These are phyloP conservation scores for Sepiola atlantica DNA, from an alignment of 2,888 invertebrate species.

Conservation along the genomic window DNA sequence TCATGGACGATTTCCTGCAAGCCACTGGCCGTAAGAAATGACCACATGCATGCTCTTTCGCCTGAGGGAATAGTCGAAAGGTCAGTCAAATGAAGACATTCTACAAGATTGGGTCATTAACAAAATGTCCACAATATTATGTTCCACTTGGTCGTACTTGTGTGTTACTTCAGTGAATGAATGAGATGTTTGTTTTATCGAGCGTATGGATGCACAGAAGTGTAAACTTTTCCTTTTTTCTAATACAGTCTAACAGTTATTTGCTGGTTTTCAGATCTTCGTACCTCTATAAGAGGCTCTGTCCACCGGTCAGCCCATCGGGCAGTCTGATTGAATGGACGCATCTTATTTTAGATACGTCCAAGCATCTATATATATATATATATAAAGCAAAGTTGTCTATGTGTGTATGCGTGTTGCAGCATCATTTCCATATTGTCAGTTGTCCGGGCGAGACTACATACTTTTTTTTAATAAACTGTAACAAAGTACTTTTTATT, in stretches of 20 bases:
- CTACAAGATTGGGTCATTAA: not conserved
- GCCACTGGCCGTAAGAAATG: not conserved
- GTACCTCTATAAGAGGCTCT: not conserved
- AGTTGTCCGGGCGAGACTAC: no score
- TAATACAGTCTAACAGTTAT: not conserved
- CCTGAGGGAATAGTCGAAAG: not conserved
- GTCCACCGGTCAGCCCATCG: not conserved
- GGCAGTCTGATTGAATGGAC: not conserved
- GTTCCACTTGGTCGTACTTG: not conserved
- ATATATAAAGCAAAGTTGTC: no score
- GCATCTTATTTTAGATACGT: not conserved
- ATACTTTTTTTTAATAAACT: no score
- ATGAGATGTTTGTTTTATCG: not conserved
- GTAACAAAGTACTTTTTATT: no score
- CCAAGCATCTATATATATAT: not conserved
- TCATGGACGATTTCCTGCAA: not conserved
- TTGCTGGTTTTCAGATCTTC: not conserved
- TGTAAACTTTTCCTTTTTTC: not conserved
- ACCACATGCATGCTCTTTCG: not conserved
- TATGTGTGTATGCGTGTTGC: no score
- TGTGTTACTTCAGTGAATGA: not conserved
- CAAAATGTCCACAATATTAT: not conserved
- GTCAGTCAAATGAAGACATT: slow-evolving; percentile 16
- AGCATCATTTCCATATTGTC: no score
- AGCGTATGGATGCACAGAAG: not conserved